Evolutionary conservation across 2,113 vertebrate species (phyloP).

Genomic region (Phalacrocorax pelagicus): DNA sequence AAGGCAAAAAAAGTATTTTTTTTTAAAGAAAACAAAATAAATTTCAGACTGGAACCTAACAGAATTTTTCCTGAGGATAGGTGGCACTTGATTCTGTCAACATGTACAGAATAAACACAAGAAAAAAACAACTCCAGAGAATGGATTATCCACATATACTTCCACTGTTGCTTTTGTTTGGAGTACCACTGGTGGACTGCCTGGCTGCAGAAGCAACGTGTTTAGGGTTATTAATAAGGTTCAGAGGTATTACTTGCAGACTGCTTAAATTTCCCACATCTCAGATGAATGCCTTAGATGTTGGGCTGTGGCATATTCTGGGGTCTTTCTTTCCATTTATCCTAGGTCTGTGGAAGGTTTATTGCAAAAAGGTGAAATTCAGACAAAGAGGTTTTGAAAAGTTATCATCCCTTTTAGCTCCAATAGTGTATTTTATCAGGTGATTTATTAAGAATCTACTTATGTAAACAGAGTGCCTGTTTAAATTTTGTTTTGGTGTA

Average conservation of each 20-base stretch:
- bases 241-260: neutral
- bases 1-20: accelerated
- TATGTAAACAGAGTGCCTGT: neutral
- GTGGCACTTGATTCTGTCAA: neutral
- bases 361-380: neutral
- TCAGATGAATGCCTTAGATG: neutral
- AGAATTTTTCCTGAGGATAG: neutral
- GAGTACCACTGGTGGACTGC: neutral
- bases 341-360: neutral
- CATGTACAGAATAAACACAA: neutral
- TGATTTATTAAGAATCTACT: neutral
- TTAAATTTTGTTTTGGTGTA: neutral
- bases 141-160: neutral
- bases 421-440: neutral
- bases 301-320: neutral
- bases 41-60: neutral
- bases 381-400: neutral
- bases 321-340: neutral
- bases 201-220: neutral
- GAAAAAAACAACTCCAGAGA: neutral
- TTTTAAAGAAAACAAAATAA: neutral
- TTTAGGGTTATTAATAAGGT: neutral
- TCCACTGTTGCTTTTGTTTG: neutral
- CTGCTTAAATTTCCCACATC: neutral
- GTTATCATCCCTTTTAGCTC: neutral